Conservation (phyloP, 2,113 vertebrate genomes). For the Haliaeetus leucogaster region DNA sequence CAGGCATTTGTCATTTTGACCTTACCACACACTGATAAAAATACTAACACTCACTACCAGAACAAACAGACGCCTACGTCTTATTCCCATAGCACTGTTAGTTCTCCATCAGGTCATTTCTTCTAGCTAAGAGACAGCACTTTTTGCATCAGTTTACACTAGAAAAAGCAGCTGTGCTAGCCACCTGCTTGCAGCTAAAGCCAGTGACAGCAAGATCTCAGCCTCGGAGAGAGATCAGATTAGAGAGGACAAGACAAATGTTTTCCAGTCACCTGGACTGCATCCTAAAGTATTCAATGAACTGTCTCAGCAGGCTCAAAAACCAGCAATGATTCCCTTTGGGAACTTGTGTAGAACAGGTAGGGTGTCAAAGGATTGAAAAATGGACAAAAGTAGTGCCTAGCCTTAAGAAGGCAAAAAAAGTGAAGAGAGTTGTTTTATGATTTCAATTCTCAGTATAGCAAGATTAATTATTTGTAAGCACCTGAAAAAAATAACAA, state of each 20-base stretch:
- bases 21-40: neutral
- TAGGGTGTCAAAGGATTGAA: neutral
- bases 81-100: neutral
- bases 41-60: neutral
- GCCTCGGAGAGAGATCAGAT: neutral
- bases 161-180: neutral
- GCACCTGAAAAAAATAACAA: neutral
- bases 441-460: neutral
- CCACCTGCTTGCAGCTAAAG: conserved; percentile 7
- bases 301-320: neutral
- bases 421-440: neutral
- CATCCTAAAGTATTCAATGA: neutral
- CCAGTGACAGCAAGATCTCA: conserved; percentile 1
- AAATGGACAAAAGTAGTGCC: neutral
- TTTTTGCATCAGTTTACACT: neutral
- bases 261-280: neutral
- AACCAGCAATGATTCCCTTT: neutral
- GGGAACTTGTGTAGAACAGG: neutral
- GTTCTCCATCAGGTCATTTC: neutral
- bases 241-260: neutral
- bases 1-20: neutral
- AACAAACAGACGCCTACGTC: neutral
- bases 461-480: neutral
- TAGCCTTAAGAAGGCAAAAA: neutral
- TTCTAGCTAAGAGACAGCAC: neutral